phyloP scores from a whole-genome alignment of 37 sponge, comb jelly and placozoan species.

The Aplysina aerophoba region DNA sequence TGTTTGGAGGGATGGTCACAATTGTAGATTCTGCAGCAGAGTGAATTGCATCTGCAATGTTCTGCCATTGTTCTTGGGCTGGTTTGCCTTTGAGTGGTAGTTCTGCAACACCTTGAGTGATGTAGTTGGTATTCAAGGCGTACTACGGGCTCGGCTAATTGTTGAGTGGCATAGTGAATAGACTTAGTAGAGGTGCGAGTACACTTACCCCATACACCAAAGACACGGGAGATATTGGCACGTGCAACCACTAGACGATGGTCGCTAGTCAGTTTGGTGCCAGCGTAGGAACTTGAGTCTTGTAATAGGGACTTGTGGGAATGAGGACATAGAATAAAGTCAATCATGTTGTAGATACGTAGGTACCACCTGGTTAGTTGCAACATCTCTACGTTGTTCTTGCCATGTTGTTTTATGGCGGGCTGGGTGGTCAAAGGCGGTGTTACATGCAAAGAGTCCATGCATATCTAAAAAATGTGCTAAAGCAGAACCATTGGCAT shows the following conservation, averaged over 20 bases:
- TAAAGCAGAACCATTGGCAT: conserved; percentile 7
- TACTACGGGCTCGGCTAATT: too few species aligned
- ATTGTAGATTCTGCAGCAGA: conserved; percentile 29
- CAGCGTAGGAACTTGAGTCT: conserved; percentile 21
- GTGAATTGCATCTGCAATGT: conserved; percentile 19
- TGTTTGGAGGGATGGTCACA: conserved; percentile 21
- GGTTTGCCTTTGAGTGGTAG: conserved; percentile 23
- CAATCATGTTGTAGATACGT: conserved; percentile 21
- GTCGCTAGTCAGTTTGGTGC: conserved; percentile 11
- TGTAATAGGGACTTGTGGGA: neutral
- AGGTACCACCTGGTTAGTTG: neutral
- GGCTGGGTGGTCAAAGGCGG: conserved; percentile 16
- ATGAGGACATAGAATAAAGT: neutral
- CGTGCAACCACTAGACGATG: neutral
- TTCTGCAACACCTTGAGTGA: conserved; percentile 6
- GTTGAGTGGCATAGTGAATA: conserved; percentile 18
- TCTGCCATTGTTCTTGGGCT: conserved; percentile 21
- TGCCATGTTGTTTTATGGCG: conserved; percentile 21
- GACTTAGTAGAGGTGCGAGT: conserved; percentile 7
- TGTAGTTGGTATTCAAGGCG: too few species aligned
- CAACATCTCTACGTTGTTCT: neutral
- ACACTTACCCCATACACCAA: conserved; percentile 23
- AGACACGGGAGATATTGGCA: neutral
- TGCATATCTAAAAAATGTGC: neutral
- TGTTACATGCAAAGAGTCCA: conserved; percentile 27